Conservation (phyloP, 2,888 invertebrate genomes). For the Oasisia sp. region DNA sequence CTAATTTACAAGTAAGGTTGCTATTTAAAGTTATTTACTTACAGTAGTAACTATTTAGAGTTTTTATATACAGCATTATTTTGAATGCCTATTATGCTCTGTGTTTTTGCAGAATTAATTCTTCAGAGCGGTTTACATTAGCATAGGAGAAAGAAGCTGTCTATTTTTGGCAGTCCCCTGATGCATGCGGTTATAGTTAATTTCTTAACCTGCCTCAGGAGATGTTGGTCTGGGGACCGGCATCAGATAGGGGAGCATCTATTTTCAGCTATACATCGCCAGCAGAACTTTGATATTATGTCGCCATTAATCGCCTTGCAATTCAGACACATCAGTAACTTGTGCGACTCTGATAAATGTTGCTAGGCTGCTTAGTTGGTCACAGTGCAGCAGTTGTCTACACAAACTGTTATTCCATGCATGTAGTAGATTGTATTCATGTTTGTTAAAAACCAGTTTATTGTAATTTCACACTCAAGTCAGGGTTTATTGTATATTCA, state of each 20-base stretch:
- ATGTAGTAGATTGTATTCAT: background rate
- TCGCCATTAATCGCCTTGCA: background rate
- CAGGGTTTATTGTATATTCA: background rate
- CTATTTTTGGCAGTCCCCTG: background rate
- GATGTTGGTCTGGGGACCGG: background rate
- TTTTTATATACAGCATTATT: no score
- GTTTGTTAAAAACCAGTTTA: background rate
- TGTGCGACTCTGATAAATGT: background rate
- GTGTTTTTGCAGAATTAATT: background rate
- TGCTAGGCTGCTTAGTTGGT: background rate
- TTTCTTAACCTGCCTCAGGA: background rate
- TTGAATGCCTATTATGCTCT: no score
- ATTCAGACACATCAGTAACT: constrained; percentile 2
- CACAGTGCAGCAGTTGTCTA: background rate
- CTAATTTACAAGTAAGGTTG: no score
- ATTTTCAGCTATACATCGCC: background rate
- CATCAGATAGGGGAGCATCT: background rate
- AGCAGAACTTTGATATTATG: no score
- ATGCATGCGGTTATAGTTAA: background rate
- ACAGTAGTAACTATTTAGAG: no score
- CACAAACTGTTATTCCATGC: background rate
- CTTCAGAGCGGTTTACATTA: background rate
- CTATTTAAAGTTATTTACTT: no score
- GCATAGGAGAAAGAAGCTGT: background rate
- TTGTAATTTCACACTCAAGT: background rate